A percentile compares a stretch with the other conserved stretches of the same genome.
Evolutionary conservation across 2,113 vertebrate species (phyloP).

Genomic region (Corythornis cristatus): DNA sequence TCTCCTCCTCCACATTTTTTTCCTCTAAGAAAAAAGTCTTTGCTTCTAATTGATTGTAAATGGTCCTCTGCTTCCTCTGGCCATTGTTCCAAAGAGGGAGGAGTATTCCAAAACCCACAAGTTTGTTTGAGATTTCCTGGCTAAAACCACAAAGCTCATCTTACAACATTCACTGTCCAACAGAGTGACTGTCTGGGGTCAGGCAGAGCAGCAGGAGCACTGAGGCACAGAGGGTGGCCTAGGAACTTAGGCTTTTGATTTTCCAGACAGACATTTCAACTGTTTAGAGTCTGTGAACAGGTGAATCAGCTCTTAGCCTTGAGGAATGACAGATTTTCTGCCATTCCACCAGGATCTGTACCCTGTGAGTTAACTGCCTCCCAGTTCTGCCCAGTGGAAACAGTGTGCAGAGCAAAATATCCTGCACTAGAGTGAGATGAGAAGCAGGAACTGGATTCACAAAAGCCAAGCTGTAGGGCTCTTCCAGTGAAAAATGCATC

Average conservation of each 20-base stretch:
- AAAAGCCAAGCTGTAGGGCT: background rate
- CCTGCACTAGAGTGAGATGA: background rate
- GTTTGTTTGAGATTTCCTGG: conserved; percentile 37
- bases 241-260: conserved; percentile 26
- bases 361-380: background rate
- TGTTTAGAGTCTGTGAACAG: background rate
- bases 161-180: background rate
- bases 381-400: background rate
- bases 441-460: background rate
- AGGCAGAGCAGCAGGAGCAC: background rate
- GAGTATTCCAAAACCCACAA: conserved; percentile 34
- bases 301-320: conserved; percentile 3
- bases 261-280: background rate
- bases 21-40: conserved; percentile 41
- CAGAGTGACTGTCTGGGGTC: background rate
- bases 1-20: background rate
- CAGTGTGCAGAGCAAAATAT: background rate
- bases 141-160: conserved; percentile 51
- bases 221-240: background rate
- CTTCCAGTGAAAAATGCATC: background rate
- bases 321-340: background rate
- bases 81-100: conserved; percentile 52
- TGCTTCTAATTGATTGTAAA: conserved; percentile 45
- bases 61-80: conserved; percentile 43
- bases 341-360: background rate